Conservation (phyloP, 2,797 vertebrate genomes). For the Sebastes umbrosus region DNA sequence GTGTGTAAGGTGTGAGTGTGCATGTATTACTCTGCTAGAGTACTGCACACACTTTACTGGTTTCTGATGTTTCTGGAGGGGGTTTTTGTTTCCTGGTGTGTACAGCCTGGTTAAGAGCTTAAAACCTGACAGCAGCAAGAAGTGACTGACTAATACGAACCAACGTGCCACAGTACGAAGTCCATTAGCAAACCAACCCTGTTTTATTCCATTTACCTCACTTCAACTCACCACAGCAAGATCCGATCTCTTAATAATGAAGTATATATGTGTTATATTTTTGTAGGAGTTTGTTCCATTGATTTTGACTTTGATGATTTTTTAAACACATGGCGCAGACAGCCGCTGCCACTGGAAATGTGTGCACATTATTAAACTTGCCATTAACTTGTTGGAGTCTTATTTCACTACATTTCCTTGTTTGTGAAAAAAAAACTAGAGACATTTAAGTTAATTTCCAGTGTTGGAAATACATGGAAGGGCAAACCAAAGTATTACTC, state of each 20-base stretch:
- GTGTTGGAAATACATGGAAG: slow-evolving; percentile 3
- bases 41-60: slow-evolving; percentile 32
- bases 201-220: slow-evolving; percentile 93
- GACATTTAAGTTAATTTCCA: slow-evolving; percentile 12
- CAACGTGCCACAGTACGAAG: slow-evolving; percentile 37
- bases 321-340: slow-evolving; percentile 33
- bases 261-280: slow-evolving; percentile 17
- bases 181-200: slow-evolving; percentile 85
- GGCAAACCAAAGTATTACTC: slow-evolving; percentile 16
- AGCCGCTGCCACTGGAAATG: slow-evolving; percentile 26
- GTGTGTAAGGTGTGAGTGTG: slow-evolving; percentile 34
- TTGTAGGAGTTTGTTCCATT: slow-evolving; percentile 25
- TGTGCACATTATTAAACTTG: slow-evolving; percentile 35
- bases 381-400: slow-evolving; percentile 31
- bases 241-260: slow-evolving; percentile 47
- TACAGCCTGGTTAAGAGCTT: slow-evolving; percentile 58
- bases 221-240: slow-evolving; percentile 56
- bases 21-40: slow-evolving; percentile 18
- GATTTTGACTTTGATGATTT: slow-evolving; percentile 37
- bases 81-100: slow-evolving; percentile 27
- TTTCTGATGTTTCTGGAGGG: slow-evolving; percentile 48
- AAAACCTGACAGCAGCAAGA: slow-evolving; percentile 47
- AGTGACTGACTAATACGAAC: slow-evolving; percentile 47
- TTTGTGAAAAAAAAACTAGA: slow-evolving; percentile 13
- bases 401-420: slow-evolving; percentile 27